Base-by-base conservation (phyloP, 2,888 invertebrate species). In the Esperia sulphurella region DNA sequence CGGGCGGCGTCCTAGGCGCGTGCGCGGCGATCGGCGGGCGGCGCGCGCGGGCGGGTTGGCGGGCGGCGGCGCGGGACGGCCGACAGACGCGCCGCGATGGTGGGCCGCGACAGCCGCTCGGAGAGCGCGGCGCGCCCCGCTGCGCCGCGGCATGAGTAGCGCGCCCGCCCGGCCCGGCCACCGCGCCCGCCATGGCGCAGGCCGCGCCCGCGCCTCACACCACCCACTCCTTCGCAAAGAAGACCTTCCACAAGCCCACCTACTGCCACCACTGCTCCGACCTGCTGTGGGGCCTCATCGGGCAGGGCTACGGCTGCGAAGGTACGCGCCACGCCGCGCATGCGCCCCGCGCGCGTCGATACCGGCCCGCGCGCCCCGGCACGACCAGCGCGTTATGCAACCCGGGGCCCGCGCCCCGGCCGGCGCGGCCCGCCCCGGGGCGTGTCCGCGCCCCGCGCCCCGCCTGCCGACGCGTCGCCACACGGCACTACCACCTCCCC, bases 261-360 rank as follows among this genome's bases (percentile, higher is more conserved):
- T 98, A 98, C 93, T 99, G 99, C 93, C 99, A 99, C 92, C 98
- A 98, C 92, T 99, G 99, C 93, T 97, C 98, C 89, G 99, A 99
- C 91, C 95, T 98, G 94, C 95, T 99, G 82, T 99, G 99, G 99
- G 98, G 99, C 88, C 95, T 99, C 91, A 97, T 99, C 89, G 98
- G 98, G 91, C 98, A 98, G 92, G 99, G 99, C 91, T 98, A 96
- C 93, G 97, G 97, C 88, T 99, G 99, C 93, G 99, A 99, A 96
- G 98, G 99, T 99, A 91, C 91, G 91, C 80, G 69, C 59, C 84
- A 82, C 83, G 69, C 59, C 84, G 82, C 83, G 84, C 84, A 83
- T 85, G 85, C 88, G 84, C 81, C 75, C 68, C 75, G 71, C 63
- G 78, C 73, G 71, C 81, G 79, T 82, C 86, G 82, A 85, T 83